phyloP scores from a whole-genome alignment of 2,113 vertebrate species.

The Pomatorhinus ruficollis region DNA sequence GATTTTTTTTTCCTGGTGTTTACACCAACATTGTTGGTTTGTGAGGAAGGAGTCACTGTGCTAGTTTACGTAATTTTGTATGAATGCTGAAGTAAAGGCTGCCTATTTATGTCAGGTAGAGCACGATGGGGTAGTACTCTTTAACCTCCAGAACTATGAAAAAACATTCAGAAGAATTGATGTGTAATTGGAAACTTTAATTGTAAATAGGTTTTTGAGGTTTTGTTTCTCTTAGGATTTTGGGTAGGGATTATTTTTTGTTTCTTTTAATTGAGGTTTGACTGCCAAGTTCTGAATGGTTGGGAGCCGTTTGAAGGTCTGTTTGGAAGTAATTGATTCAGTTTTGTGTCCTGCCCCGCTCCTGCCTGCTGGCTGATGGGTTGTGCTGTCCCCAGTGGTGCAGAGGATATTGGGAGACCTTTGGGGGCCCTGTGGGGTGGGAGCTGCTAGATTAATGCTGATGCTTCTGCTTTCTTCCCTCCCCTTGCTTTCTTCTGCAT shows the following conservation, averaged over 20 bases:
- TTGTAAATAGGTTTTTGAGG: not conserved
- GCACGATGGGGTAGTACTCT: not conserved
- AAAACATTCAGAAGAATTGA: not conserved
- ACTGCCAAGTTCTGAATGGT: not conserved
- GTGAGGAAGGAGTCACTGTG: not conserved
- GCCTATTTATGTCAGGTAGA: not conserved
- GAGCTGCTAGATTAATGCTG: not conserved
- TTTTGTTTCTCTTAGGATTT: not conserved
- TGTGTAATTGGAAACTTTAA: not conserved
- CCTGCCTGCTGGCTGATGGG: not conserved
- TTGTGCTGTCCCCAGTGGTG: not conserved
- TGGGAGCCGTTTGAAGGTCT: not conserved
- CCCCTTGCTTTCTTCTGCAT: not conserved
- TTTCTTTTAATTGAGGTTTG: not conserved
- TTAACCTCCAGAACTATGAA: not conserved
- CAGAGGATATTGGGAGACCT: not conserved
- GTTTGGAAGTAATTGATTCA: not conserved
- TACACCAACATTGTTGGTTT: not conserved
- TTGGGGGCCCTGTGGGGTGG: not conserved
- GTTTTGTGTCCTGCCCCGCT: not conserved
- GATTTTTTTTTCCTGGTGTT: not conserved
- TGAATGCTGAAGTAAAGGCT: not conserved
- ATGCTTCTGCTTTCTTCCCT: not conserved
- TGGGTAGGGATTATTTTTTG: not conserved
- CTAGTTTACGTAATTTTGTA: not conserved